A percentile compares a stretch with the other conserved stretches of the same genome.
phyloP scores from a whole-genome alignment of 2,113 vertebrate genomes.

The Phalacrocorax carbo region DNA sequence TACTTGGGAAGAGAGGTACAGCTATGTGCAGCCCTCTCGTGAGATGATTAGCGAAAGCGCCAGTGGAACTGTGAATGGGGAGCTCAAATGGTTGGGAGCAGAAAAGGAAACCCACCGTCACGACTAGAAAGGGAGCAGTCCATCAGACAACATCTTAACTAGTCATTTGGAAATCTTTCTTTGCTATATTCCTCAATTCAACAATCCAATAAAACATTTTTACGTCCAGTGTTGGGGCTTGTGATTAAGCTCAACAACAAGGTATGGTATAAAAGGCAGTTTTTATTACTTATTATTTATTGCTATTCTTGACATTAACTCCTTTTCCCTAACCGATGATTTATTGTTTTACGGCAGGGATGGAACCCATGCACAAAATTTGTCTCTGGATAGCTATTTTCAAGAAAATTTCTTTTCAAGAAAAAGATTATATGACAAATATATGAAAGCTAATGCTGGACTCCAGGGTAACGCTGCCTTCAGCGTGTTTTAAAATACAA shows the following conservation, averaged over 20 bases:
- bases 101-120: background rate
- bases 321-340: background rate
- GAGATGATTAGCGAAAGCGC: background rate
- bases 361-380: background rate
- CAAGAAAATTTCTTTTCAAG: background rate
- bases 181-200: background rate
- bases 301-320: background rate
- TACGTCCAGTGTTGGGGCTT: background rate
- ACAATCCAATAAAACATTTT: background rate
- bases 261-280: background rate
- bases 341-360: accelerated
- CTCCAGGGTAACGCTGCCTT: background rate
- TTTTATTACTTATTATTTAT: background rate
- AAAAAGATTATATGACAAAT: background rate
- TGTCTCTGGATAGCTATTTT: background rate
- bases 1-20: background rate
- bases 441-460: background rate
- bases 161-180: background rate
- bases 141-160: background rate
- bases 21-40: background rate
- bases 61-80: background rate
- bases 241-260: background rate
- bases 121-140: background rate
- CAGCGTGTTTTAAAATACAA: background rate
- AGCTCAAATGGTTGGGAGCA: background rate